Evolutionary conservation across 2,113 vertebrate genomes (phyloP), one percentile per base, ranked within the genome.

Genomic region (Eurystomus gularis): DNA sequence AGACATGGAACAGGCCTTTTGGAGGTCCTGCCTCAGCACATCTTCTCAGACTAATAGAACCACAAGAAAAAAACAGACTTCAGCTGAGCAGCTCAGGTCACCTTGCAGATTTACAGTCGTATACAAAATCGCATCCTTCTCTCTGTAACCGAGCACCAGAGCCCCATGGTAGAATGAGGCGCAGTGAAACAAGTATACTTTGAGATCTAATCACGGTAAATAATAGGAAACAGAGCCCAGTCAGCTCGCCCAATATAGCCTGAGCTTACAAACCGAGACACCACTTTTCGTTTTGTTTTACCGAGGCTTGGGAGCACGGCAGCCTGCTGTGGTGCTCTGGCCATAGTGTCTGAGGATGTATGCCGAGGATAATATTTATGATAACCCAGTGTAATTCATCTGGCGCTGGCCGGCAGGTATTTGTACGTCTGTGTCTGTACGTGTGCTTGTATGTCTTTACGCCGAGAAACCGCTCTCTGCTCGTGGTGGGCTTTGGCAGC

Each of bases 1-100:
- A 98, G 98, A 98, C 98, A 97, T 98, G 98, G 98, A 98, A 98
- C 98, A 98, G 98, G 97, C 98, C 98, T 98, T 97, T 98, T 97
- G 95, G 97, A 98, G 96, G 98, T 97, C 97, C 96, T 97, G 96
- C 93, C 93, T 95, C 97, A 98, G 94, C 95, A 97, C 97, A 97
- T 98, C 97, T 97, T 97, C 94, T 58, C 96, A 95, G 94, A 91
- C 95, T 91, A 86, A 95, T 77, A 97, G 97, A 97, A 90, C 85
- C 88, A 86, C 96, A 95, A 49, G 92, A 95, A 97, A 94, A 94
- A 92, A 97, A 57, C 89, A 96, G 89, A 77, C 85, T 87, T 54
- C n/a, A 91, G 95, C 96, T 90, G 95, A 95, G 91, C 83, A 68
- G 49, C 87, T 93, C 95, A 83, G 97, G 95, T 97, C 97, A 97